Evolutionary conservation across 2,797 vertebrate genomes (phyloP).

Genomic region (Sparidentex hasta): DNA sequence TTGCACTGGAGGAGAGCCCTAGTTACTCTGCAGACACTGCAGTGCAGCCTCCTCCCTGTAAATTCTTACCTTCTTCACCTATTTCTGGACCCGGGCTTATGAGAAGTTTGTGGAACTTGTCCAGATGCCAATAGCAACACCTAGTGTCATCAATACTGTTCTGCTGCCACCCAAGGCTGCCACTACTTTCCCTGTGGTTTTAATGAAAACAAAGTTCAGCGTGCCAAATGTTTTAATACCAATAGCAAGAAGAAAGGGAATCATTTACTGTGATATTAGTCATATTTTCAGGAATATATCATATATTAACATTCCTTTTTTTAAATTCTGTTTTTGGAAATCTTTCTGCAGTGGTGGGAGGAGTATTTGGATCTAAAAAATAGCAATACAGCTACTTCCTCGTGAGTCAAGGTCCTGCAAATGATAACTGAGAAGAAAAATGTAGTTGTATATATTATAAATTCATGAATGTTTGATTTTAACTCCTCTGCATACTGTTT

Average conservation of each 20-base stretch:
- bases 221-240: background rate
- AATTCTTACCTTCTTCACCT: conserved; percentile 68
- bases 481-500: background rate
- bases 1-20: conserved; percentile 60
- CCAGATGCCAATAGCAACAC: conserved; percentile 71
- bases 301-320: background rate
- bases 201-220: conserved; percentile 9
- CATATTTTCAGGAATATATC: background rate
- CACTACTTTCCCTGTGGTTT: conserved; percentile 2
- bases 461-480: background rate
- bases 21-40: conserved; percentile 79
- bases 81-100: conserved; percentile 65
- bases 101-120: conserved; percentile 71
- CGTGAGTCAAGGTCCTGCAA: background rate
- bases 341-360: background rate
- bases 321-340: background rate
- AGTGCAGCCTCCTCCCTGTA: conserved; percentile 76
- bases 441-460: background rate
- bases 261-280: background rate
- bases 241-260: background rate
- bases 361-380: background rate
- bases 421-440: background rate
- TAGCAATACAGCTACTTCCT: background rate
- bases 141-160: conserved; percentile 57
- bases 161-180: conserved; percentile 1